These are phyloP conservation scores for Nycticebus coucang DNA, from an alignment of 2,113 vertebrate genomes.

Conservation along the genomic window DNA sequence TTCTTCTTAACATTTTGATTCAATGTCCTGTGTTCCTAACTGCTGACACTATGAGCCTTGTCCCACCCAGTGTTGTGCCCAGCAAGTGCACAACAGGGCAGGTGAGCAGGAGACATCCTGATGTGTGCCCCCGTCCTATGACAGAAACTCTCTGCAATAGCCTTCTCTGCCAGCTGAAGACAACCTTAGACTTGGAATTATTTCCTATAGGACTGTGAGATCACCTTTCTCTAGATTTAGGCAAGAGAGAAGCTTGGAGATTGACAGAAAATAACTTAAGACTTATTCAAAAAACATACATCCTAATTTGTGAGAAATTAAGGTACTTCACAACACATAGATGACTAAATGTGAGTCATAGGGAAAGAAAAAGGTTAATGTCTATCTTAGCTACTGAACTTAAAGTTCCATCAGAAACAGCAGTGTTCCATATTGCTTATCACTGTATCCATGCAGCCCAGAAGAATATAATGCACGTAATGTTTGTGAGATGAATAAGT, in stretches of 20 bases:
- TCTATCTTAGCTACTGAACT: not conserved
- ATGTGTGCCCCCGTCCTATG: accelerated
- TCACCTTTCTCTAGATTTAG: not conserved
- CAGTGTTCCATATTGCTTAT: not conserved
- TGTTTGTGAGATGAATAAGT: not conserved
- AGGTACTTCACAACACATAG: not conserved
- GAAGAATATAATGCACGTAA: not conserved
- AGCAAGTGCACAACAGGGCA: not conserved
- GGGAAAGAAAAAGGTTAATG: not conserved
- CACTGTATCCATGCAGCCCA: not conserved
- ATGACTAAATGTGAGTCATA: not conserved
- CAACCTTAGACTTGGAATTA: not conserved
- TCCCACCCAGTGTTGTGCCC: accelerated
- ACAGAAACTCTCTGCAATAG: not conserved
- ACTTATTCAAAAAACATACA: not conserved
- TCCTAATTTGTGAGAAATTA: not conserved
- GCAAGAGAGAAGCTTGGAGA: not conserved
- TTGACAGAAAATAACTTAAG: not conserved
- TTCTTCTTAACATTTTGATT: not conserved
- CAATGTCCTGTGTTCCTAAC: not conserved
- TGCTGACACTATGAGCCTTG: accelerated
- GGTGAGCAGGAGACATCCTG: too few species aligned
- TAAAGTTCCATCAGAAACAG: not conserved
- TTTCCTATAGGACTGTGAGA: not conserved
- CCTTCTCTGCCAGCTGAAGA: not conserved